A percentile compares a stretch with the other conserved stretches of the same genome.
These are phyloP conservation scores for Eptesicus fuscus DNA, from an alignment of 2,113 vertebrate genomes.

Conservation along the genomic window DNA sequence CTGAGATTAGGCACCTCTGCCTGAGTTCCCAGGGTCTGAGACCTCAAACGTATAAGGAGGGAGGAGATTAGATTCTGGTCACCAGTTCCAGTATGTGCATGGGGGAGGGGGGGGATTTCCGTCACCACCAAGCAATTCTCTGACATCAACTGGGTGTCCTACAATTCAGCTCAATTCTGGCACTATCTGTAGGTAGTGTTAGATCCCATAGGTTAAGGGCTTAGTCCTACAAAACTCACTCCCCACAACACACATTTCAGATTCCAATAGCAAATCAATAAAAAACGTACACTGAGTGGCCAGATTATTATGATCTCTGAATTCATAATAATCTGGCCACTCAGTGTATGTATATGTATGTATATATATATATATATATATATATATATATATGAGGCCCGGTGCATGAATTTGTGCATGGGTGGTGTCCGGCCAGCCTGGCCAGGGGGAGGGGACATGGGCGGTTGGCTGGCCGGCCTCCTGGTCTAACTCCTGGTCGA, in stretches of 20 bases:
- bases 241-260: neutral
- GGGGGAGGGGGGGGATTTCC: neutral
- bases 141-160: neutral
- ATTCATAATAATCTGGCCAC: no score
- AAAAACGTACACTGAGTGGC: no score
- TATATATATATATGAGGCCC: no score
- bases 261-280: no score
- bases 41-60: neutral
- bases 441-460: no score
- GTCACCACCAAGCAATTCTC: neutral
- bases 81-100: neutral
- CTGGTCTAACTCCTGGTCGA: no score
- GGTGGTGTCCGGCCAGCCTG: no score
- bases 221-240: neutral
- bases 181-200: neutral
- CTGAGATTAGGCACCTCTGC: neutral
- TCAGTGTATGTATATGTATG: no score
- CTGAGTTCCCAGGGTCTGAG: neutral
- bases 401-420: no score
- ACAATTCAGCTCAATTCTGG: neutral
- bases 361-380: no score
- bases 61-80: neutral
- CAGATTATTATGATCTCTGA: no score
- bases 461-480: no score
- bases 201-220: neutral